Conservation (phyloP, 2,797 vertebrate species). For the Emydoidea blandingii region DNA sequence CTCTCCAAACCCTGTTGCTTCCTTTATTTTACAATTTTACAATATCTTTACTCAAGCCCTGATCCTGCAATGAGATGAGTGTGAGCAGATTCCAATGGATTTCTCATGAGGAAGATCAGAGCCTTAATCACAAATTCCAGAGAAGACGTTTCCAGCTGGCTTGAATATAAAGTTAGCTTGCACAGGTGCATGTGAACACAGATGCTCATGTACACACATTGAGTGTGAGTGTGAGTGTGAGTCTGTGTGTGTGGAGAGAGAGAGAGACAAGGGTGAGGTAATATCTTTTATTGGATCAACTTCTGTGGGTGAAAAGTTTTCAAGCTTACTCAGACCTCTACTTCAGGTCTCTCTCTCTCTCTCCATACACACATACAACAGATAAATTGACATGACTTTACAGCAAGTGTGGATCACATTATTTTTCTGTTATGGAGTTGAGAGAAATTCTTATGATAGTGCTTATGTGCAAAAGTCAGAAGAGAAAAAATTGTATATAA, state of each 20-base stretch:
- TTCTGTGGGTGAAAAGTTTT: background rate
- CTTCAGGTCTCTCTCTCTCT: too few species aligned
- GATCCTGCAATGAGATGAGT: rapidly evolving
- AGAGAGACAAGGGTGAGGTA: background rate
- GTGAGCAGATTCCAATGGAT: background rate
- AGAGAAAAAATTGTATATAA: constrained; percentile 41
- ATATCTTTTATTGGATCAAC: background rate
- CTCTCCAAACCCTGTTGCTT: background rate
- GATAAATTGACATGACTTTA: background rate
- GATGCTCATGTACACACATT: too few species aligned
- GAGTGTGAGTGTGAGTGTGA: too few species aligned
- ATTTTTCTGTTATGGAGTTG: background rate
- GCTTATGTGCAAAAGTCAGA: constrained; percentile 33
- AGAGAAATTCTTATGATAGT: constrained; percentile 28
- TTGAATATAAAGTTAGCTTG: background rate
- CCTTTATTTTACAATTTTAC: background rate
- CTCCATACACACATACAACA: background rate
- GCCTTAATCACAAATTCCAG: background rate
- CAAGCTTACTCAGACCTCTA: background rate
- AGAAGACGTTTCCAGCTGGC: background rate
- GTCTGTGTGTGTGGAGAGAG: background rate
- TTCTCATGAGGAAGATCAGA: background rate
- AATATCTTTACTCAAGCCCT: background rate
- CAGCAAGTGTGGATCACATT: background rate
- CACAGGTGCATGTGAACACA: too few species aligned